Conservation (phyloP, 1,140 invertebrate species). For the Elysia chlorotica region DNA sequence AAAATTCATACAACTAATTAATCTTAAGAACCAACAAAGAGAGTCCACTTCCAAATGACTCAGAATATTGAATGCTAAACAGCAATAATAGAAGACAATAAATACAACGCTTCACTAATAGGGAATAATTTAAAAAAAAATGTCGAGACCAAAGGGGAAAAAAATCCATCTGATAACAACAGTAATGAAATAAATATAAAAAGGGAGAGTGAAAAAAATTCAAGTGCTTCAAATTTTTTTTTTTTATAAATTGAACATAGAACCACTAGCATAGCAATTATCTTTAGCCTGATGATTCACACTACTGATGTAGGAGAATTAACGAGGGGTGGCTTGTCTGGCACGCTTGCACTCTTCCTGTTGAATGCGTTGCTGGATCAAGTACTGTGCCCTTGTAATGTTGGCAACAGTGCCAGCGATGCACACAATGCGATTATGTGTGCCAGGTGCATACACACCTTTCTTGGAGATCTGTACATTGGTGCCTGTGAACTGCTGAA, state of each 20-base stretch:
- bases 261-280: too few relatives aligned
- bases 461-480: slow-evolving; percentile 99
- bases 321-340: slow-evolving; percentile 53
- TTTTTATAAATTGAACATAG: too few relatives aligned
- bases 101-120: not conserved
- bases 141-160: not conserved
- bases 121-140: not conserved
- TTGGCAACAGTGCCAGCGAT: slow-evolving; percentile 87
- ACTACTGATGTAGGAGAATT: too few relatives aligned
- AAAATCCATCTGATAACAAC: not conserved
- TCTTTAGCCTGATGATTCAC: too few relatives aligned
- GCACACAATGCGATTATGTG: slow-evolving; percentile 94
- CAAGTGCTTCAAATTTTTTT: too few relatives aligned
- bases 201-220: slow-evolving; percentile 3
- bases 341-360: slow-evolving; percentile 94
- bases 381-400: slow-evolving; percentile 87
- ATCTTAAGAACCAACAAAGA: slow-evolving; percentile 17
- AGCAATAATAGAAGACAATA: slow-evolving; percentile 11
- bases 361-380: slow-evolving; percentile 93
- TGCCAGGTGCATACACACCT: slow-evolving; percentile 94
- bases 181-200: not conserved
- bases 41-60: slow-evolving; percentile 2
- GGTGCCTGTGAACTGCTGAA: slow-evolving; percentile 94
- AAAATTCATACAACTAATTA: slow-evolving; percentile 22
- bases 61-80: slow-evolving; percentile 21